Conservation (phyloP, 2,113 vertebrate species). For the Myotis lucifugus region DNA sequence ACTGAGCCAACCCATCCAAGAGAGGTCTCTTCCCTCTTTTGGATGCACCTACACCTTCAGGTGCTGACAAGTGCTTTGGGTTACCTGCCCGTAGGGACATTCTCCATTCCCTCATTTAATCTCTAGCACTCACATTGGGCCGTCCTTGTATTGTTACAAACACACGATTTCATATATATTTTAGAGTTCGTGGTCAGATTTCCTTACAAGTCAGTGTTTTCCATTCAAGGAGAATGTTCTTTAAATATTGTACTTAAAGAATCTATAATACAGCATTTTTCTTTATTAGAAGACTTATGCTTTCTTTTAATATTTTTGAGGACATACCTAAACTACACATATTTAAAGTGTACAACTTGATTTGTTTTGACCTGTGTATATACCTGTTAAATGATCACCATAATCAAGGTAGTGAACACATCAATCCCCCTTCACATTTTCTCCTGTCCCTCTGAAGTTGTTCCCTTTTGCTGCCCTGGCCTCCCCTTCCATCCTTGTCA, state of each 20-base stretch:
- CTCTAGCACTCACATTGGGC: not conserved
- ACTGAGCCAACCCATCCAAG: no score
- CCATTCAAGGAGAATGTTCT: not conserved
- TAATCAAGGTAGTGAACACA: not conserved
- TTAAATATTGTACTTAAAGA: not conserved
- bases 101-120: not conserved
- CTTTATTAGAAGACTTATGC: not conserved
- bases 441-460: not conserved
- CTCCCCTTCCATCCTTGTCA: not conserved
- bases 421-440: not conserved
- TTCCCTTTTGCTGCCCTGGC: not conserved
- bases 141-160: not conserved
- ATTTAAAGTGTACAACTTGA: not conserved
- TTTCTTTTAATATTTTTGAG: conserved; percentile 1
- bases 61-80: not conserved
- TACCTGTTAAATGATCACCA: not conserved
- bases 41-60: not conserved
- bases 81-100: not conserved
- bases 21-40: not conserved
- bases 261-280: not conserved
- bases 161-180: not conserved
- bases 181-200: not conserved
- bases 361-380: not conserved
- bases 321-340: not conserved
- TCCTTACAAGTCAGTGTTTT: not conserved